A percentile compares a stretch with the other conserved stretches of the same genome.
These are phyloP conservation scores for Alectura lathami DNA, from an alignment of 2,113 vertebrate genomes.

Conservation along the genomic window DNA sequence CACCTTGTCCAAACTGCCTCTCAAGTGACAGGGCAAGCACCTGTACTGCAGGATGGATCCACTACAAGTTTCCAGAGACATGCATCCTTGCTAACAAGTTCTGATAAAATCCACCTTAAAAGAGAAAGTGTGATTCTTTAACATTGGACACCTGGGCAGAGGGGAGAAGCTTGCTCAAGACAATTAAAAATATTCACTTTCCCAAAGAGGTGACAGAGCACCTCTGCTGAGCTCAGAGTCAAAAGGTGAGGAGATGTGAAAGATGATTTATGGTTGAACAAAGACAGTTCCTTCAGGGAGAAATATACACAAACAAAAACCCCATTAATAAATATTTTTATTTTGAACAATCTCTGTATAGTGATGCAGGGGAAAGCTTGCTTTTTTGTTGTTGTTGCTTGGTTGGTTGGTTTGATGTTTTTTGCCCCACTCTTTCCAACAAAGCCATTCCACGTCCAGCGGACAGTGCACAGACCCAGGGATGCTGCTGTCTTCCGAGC, in stretches of 20 bases:
- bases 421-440: not conserved
- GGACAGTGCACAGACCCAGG: not conserved
- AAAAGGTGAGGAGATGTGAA: not conserved
- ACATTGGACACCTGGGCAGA: not conserved
- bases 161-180: not conserved
- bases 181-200: not conserved
- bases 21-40: not conserved
- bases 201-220: not conserved
- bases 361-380: not conserved
- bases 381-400: not conserved
- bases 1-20: not conserved
- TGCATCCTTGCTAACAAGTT: rapidly evolving
- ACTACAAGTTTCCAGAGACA: rapidly evolving
- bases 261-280: not conserved
- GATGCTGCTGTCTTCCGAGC: not conserved
- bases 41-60: not conserved
- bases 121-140: not conserved
- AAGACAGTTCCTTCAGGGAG: not conserved
- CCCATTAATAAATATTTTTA: not conserved
- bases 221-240: not conserved
- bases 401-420: too few species aligned
- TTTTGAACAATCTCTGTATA: not conserved
- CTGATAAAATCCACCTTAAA: not conserved
- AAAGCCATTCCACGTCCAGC: not conserved
- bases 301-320: not conserved